These are phyloP conservation scores for Deilephila elpenor DNA, from an alignment of 2,888 invertebrate genomes.

Conservation along the genomic window DNA sequence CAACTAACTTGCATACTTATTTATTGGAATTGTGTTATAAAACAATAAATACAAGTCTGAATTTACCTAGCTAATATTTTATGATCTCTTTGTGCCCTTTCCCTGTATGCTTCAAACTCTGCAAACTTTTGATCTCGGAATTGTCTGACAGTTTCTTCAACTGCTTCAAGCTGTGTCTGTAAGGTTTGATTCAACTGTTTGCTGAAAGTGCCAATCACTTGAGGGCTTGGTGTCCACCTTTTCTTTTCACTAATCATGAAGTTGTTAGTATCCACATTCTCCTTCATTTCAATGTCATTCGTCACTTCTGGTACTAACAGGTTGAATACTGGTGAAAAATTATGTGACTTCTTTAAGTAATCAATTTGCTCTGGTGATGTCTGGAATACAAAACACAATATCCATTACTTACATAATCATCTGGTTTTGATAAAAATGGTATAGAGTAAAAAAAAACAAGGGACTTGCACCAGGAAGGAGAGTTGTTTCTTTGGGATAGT, in stretches of 20 bases:
- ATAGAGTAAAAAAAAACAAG: neutral
- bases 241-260: conserved; percentile 62
- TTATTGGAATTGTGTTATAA: too few relatives aligned
- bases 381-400: conserved; percentile 65
- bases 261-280: conserved; percentile 77
- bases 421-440: neutral
- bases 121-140: conserved; percentile 91
- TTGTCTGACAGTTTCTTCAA: conserved; percentile 90
- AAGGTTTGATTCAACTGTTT: conserved; percentile 88
- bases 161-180: conserved; percentile 87
- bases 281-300: conserved; percentile 81
- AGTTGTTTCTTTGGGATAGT: too few relatives aligned
- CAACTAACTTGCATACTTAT: too few relatives aligned
- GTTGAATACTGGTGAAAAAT: conserved; percentile 89
- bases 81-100: conserved; percentile 89
- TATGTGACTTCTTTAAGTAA: conserved; percentile 85
- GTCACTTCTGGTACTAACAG: conserved; percentile 86
- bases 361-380: conserved; percentile 85
- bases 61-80: conserved; percentile 86
- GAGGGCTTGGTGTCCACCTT: conserved; percentile 78
- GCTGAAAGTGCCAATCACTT: conserved; percentile 85
- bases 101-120: conserved; percentile 89
- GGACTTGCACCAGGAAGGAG: too few relatives aligned
- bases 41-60: neutral
- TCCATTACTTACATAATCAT: neutral